Evolutionary conservation across 2,797 vertebrate species (phyloP), one percentile per base, ranked within the genome.

Genomic region (Gambelia wislizenii): DNA sequence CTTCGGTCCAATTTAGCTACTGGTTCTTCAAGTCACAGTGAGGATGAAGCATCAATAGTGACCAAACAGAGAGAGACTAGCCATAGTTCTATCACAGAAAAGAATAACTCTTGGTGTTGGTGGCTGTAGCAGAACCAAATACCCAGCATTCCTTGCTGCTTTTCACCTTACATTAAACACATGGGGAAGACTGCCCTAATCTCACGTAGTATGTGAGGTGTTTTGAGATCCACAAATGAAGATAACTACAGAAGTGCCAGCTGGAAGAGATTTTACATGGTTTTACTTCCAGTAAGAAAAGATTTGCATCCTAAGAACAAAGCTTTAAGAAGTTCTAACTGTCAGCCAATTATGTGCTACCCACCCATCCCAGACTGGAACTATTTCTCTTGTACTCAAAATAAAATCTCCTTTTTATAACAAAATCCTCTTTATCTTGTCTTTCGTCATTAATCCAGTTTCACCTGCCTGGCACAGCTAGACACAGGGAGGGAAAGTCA

Each of bases 221-320:
- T 82, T 93, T 89, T 92, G 86, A 70, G 85, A 91, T 82, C 84
- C 94, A 90, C 86, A 10, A 83, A 91, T 89, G 77, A 80, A 93
- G 91, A 91, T 87, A 90, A 84, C 90, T 91, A 90, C 70, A 59
- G 86, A 80, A 92, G 93, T 92, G 89, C 95, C 92, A 94, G 92
- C 93, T 88, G 92, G 92, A 84, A 83, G 91, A 95, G 94, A 95
- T 95, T 92, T 30, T 77, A 86, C 89, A 91, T 92, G 94, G 95
- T 93, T 95, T 93, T 96, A 92, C 0, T 0, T 95, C 86, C 92
- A 93, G 92, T 92, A 93, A 94, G 93, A 92, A 94, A 93, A 82
- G 89, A 94, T 94, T 94, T 93, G 92, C 95, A 94, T 94, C 94
- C 94, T 91, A 94, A 94, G 94, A 92, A 93, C 89, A 94, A 93